These are phyloP conservation scores for Polypterus bichir DNA, from an alignment of 2,113 vertebrate genomes.

Conservation along the genomic window DNA sequence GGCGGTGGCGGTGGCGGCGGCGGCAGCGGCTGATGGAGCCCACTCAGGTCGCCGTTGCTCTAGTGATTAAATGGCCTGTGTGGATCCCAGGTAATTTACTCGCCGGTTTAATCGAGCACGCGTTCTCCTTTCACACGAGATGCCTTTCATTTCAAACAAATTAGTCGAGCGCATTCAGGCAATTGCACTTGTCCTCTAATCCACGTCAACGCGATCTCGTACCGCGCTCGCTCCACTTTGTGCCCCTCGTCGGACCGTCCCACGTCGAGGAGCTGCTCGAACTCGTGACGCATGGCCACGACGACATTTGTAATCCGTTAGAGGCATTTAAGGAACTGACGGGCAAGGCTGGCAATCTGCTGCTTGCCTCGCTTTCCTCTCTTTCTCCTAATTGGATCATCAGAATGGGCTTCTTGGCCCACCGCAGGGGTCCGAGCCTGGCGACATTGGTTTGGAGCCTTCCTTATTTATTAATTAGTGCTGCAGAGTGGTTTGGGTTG, in stretches of 20 bases:
- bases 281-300: constrained; percentile 34
- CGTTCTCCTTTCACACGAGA: constrained; percentile 3
- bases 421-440: too few species aligned
- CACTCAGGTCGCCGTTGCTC: neutral
- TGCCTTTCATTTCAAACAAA: constrained; percentile 2
- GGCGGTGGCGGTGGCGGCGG: too few species aligned
- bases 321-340: constrained; percentile 99
- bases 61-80: constrained; percentile 3
- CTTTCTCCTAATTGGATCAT: constrained; percentile 96
- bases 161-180: constrained; percentile 4
- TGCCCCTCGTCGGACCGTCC: too few species aligned
- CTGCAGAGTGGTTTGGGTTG: too few species aligned
- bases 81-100: neutral
- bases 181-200: neutral
- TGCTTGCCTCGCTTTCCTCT: constrained; percentile 70
- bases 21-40: neutral
- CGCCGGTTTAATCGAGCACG: constrained; percentile 15
- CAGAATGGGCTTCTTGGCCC: constrained; percentile 70
- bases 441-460: too few species aligned
- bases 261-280: too few species aligned
- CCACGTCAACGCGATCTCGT: too few species aligned
- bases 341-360: constrained; percentile 79
- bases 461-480: too few species aligned
- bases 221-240: too few species aligned
- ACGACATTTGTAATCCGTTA: constrained; percentile 96